These are phyloP conservation scores for Montipora foliosa DNA, from an alignment of 64 coral and sea anemone genomes.

Conservation along the genomic window DNA sequence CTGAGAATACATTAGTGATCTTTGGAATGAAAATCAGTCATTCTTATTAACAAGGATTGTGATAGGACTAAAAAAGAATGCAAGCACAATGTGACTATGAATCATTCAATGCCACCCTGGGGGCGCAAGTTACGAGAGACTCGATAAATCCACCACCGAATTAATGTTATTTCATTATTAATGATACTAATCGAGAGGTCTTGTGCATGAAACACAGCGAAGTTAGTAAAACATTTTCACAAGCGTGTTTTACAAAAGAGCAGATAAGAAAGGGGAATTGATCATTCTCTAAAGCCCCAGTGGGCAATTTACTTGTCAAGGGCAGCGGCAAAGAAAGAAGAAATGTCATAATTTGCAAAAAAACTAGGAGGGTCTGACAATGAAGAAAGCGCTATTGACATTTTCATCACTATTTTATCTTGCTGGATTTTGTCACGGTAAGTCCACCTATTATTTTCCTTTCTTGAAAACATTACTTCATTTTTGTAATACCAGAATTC, in stretches of 20 bases:
- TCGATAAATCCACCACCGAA: background rate
- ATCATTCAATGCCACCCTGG: no score
- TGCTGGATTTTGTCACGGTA: background rate
- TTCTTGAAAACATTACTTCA: background rate
- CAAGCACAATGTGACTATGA: no score
- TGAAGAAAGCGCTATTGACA: background rate
- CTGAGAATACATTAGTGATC: no score
- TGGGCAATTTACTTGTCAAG: background rate
- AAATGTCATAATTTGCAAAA: no score
- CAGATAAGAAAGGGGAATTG: no score
- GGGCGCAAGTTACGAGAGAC: background rate
- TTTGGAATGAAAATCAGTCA: no score
- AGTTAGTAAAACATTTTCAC: background rate
- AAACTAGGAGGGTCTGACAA: background rate
- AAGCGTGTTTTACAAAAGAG: no score
- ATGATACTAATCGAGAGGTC: background rate
- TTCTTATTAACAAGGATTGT: background rate
- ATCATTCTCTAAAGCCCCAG: no score
- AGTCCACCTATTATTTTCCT: background rate
- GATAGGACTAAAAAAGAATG: background rate
- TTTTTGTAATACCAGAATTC: no score
- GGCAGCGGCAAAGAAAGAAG: background rate
- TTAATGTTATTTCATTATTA: background rate
- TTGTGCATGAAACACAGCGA: background rate
- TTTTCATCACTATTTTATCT: background rate